Conservation (phyloP, 2,888 invertebrate genomes). For the Luperina testacea region DNA sequence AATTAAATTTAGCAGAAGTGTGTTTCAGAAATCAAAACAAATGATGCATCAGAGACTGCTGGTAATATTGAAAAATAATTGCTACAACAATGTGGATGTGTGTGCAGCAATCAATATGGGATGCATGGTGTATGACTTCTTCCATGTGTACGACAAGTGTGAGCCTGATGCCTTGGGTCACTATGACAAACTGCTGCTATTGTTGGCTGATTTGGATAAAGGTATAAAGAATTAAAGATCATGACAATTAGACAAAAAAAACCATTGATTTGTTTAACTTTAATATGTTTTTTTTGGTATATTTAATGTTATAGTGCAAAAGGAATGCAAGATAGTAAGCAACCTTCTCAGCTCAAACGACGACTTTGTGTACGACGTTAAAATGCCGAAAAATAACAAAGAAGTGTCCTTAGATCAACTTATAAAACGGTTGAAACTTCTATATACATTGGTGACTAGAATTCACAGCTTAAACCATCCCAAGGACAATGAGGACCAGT, state of each 20-base stretch:
- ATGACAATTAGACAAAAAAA: background rate
- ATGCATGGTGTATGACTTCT: constrained; percentile 79
- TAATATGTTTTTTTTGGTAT: background rate
- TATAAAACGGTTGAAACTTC: constrained; percentile 81
- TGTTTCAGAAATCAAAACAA: constrained; percentile 82
- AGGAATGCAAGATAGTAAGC: constrained; percentile 85
- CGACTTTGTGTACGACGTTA: constrained; percentile 75
- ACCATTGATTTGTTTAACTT: background rate
- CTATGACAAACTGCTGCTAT: constrained; percentile 72
- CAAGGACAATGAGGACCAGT: constrained; percentile 80
- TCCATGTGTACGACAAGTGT: constrained; percentile 76
- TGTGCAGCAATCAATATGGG: constrained; percentile 82
- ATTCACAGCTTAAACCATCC: constrained; percentile 80
- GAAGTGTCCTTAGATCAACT: constrained; percentile 77
- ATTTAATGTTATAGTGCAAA: constrained; percentile 74
- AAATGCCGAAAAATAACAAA: constrained; percentile 68
- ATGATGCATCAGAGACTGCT: constrained; percentile 82
- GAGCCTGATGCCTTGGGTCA: constrained; percentile 83
- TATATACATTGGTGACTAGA: constrained; percentile 81
- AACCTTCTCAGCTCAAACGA: constrained; percentile 74
- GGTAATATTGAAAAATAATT: constrained; percentile 72
- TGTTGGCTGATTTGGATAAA: constrained; percentile 81
- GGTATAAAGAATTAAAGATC: constrained; percentile 64
- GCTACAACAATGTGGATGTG: constrained; percentile 72
- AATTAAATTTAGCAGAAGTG: background rate